Evolutionary conservation across 1,140 invertebrate species (phyloP).

Genomic region (Pseudomyrmex dendroicus): DNA sequence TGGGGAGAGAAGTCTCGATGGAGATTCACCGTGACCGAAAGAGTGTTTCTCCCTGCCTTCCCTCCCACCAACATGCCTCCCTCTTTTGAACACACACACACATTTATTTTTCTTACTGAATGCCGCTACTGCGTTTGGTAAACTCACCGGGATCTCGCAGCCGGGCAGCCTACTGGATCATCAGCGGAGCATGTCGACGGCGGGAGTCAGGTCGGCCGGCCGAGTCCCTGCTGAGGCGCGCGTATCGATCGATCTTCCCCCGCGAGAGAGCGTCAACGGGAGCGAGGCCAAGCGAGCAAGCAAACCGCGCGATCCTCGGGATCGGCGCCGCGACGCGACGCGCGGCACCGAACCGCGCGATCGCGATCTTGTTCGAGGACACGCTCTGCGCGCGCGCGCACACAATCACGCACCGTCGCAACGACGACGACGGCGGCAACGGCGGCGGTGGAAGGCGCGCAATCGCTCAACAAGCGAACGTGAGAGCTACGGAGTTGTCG

Average conservation of each 20-base stretch:
- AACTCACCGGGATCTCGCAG: constrained; percentile 52
- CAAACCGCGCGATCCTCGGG: constrained; percentile 45
- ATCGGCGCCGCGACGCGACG: constrained; percentile 52
- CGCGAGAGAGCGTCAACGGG: constrained; percentile 56
- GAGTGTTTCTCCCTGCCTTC: constrained; percentile 18
- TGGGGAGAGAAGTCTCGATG: constrained; percentile 10
- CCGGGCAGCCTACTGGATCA: constrained; percentile 45
- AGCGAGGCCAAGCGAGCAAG: constrained; percentile 49
- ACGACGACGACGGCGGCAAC: neutral
- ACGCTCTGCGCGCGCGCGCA: constrained; percentile 14
- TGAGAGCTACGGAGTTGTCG: neutral
- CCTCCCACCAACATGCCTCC: neutral
- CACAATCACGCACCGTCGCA: too few relatives aligned
- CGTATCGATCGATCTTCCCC: constrained; percentile 67
- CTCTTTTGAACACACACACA: neutral
- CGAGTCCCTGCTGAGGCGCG: constrained; percentile 40
- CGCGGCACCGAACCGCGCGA: constrained; percentile 28
- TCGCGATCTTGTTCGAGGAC: constrained; percentile 47
- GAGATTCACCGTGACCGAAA: constrained; percentile 56
- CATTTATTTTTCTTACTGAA: neutral
- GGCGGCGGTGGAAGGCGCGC: neutral
- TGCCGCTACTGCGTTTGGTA: constrained; percentile 40
- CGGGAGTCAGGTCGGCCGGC: constrained; percentile 44
- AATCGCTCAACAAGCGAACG: neutral
- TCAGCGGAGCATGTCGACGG: constrained; percentile 68